Evolutionary conservation across 2,797 vertebrate species (phyloP), one percentile per base, ranked within the genome.

Genomic region (Sphenopsis melanotis): DNA sequence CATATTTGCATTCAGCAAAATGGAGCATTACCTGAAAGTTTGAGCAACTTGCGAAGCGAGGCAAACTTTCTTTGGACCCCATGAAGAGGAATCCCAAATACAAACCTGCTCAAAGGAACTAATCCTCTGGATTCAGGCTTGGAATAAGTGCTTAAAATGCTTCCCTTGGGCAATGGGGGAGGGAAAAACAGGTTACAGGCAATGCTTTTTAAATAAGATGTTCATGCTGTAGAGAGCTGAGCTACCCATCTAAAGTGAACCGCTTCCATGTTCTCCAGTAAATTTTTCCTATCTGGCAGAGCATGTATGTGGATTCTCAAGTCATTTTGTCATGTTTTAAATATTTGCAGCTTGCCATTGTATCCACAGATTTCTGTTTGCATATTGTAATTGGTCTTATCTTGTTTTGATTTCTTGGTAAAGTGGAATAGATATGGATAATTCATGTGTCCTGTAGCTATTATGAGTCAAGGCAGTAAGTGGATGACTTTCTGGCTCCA

Each of bases 61-160:
- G 72, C 76, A 97, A 98, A 98, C 97, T 98, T 97, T 97, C 75
- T 79, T 90, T 97, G 97, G 96, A 97, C 94, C 95, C 95, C 79
- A 59, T 78, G 85, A 94, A 96, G 93, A 91, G 93, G 96, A 95
- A 95, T 85, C 94, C 85, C 83, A 61, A 87, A 90, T 91, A 89
- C 83, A 95, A 96, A 96, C 90, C 91, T 92, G 95, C 97, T 93
- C 47, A 75, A 96, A 97, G 96, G 91, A 96, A 85, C 88, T 63
- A 83, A 95, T 86, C 88, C 89, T 76, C 92, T 72, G 81, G 94
- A 97, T 95, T n/a, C 71, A 11, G 94, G 85, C 72, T 95, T 96
- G 96, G 97, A 96, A 90, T 52, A 91, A 94, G 81, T 89, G 78
- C 90, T 89, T 85, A 47, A 50, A 93, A 92, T 69, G 91, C 86